Evolutionary conservation across 2,113 vertebrate genomes (phyloP).

Genomic region (Nanorana parkeri): DNA sequence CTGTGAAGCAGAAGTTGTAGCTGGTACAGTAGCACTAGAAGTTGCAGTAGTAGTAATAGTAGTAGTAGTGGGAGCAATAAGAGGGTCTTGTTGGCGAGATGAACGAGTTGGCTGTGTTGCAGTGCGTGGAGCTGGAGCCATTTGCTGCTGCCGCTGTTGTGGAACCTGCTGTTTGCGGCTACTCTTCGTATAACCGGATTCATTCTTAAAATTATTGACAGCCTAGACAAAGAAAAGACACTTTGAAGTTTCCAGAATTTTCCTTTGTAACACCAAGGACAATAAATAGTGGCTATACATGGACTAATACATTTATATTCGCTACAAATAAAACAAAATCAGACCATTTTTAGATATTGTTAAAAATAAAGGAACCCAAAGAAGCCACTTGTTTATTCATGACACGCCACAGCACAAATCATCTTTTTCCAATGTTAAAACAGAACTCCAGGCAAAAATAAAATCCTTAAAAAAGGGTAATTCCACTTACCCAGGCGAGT

Average conservation of each 20-base stretch:
- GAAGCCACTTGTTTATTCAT: no score
- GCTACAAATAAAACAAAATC: no score
- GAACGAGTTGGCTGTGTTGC: conserved; percentile 72
- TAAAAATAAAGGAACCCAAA: not conserved
- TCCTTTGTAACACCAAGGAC: no score
- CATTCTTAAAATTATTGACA: conserved; percentile 95
- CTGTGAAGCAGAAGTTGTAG: conserved; percentile 60
- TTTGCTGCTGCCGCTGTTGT: conserved; percentile 63
- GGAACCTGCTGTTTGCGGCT: conserved; percentile 74
- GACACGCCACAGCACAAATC: no score
- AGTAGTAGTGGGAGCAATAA: conserved; percentile 73
- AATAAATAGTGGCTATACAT: no score
- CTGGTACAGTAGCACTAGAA: conserved; percentile 62
- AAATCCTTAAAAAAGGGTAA: not conserved
- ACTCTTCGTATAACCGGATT: conserved; percentile 82
- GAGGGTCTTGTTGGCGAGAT: conserved; percentile 85
- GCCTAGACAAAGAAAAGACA: conserved; percentile 72
- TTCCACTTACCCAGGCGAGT: no score
- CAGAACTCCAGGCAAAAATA: not conserved
- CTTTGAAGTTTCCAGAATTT: not conserved
- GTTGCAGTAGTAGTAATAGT: conserved; percentile 68
- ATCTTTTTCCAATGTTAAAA: not conserved
- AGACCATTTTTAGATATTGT: not conserved
- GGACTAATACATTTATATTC: no score
- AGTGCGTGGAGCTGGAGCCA: conserved; percentile 70